A percentile compares a stretch with the other conserved stretches of the same genome.
Evolutionary conservation across 2,888 invertebrate species (phyloP).

Genomic region (Acholoe squamosa): DNA sequence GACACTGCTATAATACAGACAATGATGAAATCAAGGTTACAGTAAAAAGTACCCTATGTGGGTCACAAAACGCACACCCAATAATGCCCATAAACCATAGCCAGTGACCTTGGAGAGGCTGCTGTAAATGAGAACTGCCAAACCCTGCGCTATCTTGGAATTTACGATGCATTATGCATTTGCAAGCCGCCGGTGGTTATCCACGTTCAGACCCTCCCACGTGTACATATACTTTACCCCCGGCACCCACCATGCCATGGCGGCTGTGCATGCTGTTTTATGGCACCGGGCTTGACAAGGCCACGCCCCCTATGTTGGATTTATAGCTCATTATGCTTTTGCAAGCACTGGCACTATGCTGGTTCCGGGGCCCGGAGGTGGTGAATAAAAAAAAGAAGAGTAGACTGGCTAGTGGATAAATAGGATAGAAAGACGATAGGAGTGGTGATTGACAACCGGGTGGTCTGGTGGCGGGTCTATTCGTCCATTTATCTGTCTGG

Average conservation of each 20-base stretch:
- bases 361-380: conserved; percentile 6
- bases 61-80: too few relatives aligned
- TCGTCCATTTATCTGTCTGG: conserved; percentile 18
- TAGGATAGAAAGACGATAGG: neutral
- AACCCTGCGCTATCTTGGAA: neutral
- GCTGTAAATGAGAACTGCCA: too few relatives aligned
- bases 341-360: conserved; percentile 4
- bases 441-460: neutral
- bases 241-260: neutral
- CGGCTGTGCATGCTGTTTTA: neutral
- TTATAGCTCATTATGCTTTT: conserved; percentile 60
- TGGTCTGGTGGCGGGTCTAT: neutral
- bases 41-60: neutral
- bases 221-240: neutral
- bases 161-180: conserved; percentile 11
- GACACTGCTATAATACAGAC: neutral
- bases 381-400: neutral
- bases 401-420: neutral
- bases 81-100: too few relatives aligned
- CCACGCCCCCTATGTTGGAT: conserved; percentile 46
- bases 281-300: neutral
- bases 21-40: neutral
- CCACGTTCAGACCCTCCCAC: neutral
- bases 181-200: neutral
- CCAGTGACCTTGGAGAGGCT: too few relatives aligned